phyloP scores from a whole-genome alignment of 2,888 invertebrate genomes.

The Prosapia bicincta region DNA sequence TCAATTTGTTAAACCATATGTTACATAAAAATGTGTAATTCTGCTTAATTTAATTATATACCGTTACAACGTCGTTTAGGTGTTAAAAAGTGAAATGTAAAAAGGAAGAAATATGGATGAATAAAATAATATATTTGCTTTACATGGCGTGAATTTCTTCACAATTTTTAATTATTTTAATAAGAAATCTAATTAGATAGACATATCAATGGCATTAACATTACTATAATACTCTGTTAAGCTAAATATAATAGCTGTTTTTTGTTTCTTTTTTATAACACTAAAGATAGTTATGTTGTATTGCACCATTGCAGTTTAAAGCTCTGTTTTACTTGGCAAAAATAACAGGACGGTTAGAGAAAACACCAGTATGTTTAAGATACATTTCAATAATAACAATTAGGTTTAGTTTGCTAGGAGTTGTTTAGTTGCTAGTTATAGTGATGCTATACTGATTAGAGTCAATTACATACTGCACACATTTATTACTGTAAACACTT shows the following conservation, averaged over 20 bases:
- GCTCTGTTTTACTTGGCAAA: slow-evolving; percentile 16
- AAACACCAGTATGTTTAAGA: background rate
- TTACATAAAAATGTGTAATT: no score
- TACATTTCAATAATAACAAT: no score
- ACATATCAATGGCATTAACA: slow-evolving; percentile 26
- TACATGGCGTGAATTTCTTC: background rate
- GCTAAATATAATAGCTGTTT: slow-evolving; percentile 24
- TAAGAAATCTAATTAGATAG: slow-evolving; percentile 27
- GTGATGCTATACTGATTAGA: no score
- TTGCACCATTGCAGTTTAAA: slow-evolving; percentile 18
- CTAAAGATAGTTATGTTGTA: slow-evolving; percentile 22
- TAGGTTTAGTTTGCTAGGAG: no score
- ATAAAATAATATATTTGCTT: background rate
- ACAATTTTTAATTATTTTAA: slow-evolving; percentile 18
- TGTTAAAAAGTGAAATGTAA: no score
- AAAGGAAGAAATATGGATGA: background rate
- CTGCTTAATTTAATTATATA: no score
- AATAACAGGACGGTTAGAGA: slow-evolving; percentile 12
- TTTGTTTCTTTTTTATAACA: slow-evolving; percentile 4
- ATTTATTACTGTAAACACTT: no score
- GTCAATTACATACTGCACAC: no score
- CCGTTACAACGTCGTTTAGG: no score
- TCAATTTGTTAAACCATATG: no score
- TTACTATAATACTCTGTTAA: slow-evolving; percentile 23
- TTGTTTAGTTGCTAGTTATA: no score